Percentiles rank a stretch among this genome's conserved stretches.
phyloP scores from a whole-genome alignment of 2,888 invertebrate genomes.

The Cerceris ruficornis region DNA sequence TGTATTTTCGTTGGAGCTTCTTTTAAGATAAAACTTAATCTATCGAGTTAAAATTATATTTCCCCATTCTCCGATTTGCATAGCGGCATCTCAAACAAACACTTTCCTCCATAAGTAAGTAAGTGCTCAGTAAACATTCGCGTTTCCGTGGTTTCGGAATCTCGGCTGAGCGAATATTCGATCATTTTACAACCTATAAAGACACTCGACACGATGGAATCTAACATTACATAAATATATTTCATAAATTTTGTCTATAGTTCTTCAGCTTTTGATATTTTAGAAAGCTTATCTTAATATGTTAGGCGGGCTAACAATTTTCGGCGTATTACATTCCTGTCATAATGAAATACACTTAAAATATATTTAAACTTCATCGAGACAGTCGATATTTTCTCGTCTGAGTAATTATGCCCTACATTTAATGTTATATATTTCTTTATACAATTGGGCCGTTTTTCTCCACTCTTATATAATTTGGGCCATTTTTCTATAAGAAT shows the following conservation, averaged over 20 bases:
- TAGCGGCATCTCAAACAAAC: constrained; percentile 30
- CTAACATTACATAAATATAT: neutral
- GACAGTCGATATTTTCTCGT: no score
- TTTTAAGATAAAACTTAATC: neutral
- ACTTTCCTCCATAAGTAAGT: constrained; percentile 29
- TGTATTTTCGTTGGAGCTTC: neutral
- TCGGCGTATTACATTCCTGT: no score
- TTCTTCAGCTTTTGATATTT: neutral
- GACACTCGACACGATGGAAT: neutral
- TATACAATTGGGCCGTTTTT: no score
- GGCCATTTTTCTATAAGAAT: no score
- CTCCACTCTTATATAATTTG: no score
- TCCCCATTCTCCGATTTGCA: constrained; percentile 27
- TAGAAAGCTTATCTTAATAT: neutral
- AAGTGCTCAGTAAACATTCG: constrained; percentile 35
- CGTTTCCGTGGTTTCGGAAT: constrained; percentile 18
- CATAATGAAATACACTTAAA: no score
- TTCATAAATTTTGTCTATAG: neutral
- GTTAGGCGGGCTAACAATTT: no score
- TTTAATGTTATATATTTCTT: no score
- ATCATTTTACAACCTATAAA: constrained; percentile 15
- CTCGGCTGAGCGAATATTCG: constrained; percentile 17
- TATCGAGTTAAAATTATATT: constrained; percentile 36
- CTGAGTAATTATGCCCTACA: no score
- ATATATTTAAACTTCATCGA: no score